phyloP scores from a whole-genome alignment of 2,113 vertebrate genomes.

The Aegotheles bennettii region DNA sequence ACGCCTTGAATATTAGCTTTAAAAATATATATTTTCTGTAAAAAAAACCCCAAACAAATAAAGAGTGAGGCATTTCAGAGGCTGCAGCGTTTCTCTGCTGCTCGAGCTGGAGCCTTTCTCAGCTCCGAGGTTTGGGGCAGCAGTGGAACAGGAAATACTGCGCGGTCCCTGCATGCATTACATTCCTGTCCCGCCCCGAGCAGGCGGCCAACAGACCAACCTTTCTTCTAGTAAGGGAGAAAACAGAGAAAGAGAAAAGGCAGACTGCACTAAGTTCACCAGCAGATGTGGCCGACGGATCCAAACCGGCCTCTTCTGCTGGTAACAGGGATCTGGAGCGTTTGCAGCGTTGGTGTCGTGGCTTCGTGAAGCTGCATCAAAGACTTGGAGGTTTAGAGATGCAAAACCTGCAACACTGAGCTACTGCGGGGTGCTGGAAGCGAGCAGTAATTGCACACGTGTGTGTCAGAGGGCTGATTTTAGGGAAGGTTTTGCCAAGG shows the following conservation, averaged over 20 bases:
- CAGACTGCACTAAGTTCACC: conserved; percentile 46
- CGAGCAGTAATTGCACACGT: not conserved
- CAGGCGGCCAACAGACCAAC: conserved; percentile 66
- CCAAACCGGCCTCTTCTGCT: not conserved
- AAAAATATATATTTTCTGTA: not conserved
- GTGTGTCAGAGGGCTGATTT: not conserved
- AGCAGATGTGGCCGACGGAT: conserved; percentile 43
- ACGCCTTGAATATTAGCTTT: accelerated
- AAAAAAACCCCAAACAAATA: not conserved
- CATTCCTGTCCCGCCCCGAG: conserved; percentile 75
- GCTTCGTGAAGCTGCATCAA: not conserved
- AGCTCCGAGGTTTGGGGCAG: conserved; percentile 73
- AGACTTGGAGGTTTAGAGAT: not conserved
- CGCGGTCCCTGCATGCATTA: conserved; percentile 66
- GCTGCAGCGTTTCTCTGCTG: conserved; percentile 25
- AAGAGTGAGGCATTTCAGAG: not conserved
- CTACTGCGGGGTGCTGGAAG: not conserved
- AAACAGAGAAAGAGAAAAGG: not conserved
- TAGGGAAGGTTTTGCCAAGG: not conserved
- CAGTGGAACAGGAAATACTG: conserved; percentile 75
- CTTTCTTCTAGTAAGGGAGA: conserved; percentile 59
- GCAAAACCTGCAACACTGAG: not conserved
- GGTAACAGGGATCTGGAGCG: not conserved
- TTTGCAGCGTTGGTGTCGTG: not conserved
- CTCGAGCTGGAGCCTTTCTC: conserved; percentile 66